Base-by-base conservation (phyloP, 2,113 vertebrate genomes). In the Paradoxurus hermaphroditus region DNA sequence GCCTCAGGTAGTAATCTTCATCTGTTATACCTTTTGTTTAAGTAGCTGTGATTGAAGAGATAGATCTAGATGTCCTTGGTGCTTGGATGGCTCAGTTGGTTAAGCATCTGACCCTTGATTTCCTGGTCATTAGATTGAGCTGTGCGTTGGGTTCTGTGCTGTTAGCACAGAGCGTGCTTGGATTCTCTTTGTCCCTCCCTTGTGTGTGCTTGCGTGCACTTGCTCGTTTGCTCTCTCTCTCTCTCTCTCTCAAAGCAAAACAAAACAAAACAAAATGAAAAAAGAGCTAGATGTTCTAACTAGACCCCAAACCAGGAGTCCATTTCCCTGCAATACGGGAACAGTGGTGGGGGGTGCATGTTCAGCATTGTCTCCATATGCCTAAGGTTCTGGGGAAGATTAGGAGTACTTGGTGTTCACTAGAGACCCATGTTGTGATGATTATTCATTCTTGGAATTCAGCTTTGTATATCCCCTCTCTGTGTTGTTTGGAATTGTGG, bases 1-100 rank as follows among this genome's bases (percentile, higher is more conserved):
- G 95, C 98, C 97, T 98, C 99, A 98, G 99, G 99, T 99, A 98
- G 79, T 95, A 81, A 44, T 90, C 44, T 79, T 72, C 8, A 36
- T 94, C 44, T 3, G 9, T 89, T 87, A 77, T 89, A 46, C 29
- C 49, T 97, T 95, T 62, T 82, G 7, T 96, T 62, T 81, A 85
- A 92, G 27, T 56, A 89, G 14, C 39, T 88, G 1, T 16, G 9
- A 13, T 72, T 95, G 62, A 97, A 63, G 90, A 95, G 90, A 41
- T 90, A 34, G 23, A 34, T 62, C 46, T 82, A n/a, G 31, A 27
- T 90, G 6, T 72, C 77, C 36, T 77, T 56, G 53, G 53, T 23
- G 56, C 56, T 59, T 59, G 21, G 56, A 59, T 21, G 56, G 21
- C 56, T 59, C 56, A 59, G 7, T 59, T 59, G 56, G 21, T 59